Conservation (phyloP, 92 coral and sea anemone species). For the Paragorgia papillata region DNA sequence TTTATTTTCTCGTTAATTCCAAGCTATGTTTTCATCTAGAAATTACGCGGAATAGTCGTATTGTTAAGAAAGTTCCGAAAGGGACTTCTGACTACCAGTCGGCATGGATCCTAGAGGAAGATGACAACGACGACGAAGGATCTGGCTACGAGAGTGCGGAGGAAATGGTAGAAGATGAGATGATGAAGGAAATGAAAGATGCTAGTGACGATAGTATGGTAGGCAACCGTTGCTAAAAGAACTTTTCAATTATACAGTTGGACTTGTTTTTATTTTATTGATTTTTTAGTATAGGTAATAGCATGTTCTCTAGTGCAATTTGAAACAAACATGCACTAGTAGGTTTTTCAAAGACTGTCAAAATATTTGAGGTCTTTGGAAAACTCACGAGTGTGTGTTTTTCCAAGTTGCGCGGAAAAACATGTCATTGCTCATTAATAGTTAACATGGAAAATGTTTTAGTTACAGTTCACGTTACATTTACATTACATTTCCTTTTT, state of each 20-base stretch:
- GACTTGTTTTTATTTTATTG: too few species aligned
- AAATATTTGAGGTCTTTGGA: too few species aligned
- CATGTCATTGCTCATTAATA: too few species aligned
- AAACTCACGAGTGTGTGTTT: too few species aligned
- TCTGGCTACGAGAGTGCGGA: constrained; percentile 50
- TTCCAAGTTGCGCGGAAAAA: too few species aligned
- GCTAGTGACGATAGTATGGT: constrained; percentile 80
- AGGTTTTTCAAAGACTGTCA: too few species aligned
- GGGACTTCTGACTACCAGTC: constrained; percentile 99
- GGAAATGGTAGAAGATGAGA: constrained; percentile 55
- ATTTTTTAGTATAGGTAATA: too few species aligned
- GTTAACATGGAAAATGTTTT: too few species aligned
- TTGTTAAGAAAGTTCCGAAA: constrained; percentile 79
- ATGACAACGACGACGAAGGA: constrained; percentile 57
- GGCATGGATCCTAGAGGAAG: constrained; percentile 86
- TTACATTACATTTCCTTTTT: too few species aligned
- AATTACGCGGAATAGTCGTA: background rate
- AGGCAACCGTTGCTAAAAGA: constrained; percentile 13
- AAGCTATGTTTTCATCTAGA: background rate
- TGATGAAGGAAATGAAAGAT: constrained; percentile 46
- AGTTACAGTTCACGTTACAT: too few species aligned
- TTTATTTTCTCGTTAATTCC: background rate
- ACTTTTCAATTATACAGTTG: background rate
- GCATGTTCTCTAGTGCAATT: too few species aligned
- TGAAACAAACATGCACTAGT: too few species aligned